phyloP scores from a whole-genome alignment of 2,797 vertebrate genomes.

The Phalanger gymnotis region DNA sequence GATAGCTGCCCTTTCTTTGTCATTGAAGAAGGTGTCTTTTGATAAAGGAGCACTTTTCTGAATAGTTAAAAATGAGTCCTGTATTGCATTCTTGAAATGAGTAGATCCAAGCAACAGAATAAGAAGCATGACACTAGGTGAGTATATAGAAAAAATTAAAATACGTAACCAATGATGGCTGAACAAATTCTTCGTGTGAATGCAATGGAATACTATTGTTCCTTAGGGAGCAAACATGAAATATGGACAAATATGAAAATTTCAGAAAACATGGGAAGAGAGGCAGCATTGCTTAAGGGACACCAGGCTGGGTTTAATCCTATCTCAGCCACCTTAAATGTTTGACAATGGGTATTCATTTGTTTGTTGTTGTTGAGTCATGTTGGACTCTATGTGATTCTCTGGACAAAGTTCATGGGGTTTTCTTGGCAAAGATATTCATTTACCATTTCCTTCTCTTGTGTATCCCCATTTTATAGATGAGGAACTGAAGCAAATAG shows the following conservation, averaged over 20 bases:
- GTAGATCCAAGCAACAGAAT: background rate
- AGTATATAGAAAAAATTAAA: background rate
- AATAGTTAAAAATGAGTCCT: background rate
- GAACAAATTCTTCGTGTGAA: background rate
- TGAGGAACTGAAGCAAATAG: background rate
- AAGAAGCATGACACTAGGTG: background rate
- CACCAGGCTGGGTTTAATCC: background rate
- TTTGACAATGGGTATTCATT: background rate
- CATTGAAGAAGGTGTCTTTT: conserved; percentile 2
- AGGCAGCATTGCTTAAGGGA: background rate
- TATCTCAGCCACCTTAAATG: background rate
- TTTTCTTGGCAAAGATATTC: background rate
- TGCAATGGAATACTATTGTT: background rate
- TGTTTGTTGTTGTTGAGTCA: background rate
- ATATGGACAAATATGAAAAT: background rate
- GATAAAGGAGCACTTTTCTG: conserved; percentile 1
- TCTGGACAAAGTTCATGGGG: no score
- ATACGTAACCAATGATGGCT: background rate
- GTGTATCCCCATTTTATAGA: background rate
- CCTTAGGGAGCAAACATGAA: background rate
- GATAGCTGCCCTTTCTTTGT: background rate
- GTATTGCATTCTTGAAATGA: background rate
- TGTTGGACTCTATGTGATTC: background rate
- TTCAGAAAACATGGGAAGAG: background rate
- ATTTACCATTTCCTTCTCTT: background rate